Conservation (phyloP, 2,888 invertebrate genomes). For the Tenthredo notha region DNA sequence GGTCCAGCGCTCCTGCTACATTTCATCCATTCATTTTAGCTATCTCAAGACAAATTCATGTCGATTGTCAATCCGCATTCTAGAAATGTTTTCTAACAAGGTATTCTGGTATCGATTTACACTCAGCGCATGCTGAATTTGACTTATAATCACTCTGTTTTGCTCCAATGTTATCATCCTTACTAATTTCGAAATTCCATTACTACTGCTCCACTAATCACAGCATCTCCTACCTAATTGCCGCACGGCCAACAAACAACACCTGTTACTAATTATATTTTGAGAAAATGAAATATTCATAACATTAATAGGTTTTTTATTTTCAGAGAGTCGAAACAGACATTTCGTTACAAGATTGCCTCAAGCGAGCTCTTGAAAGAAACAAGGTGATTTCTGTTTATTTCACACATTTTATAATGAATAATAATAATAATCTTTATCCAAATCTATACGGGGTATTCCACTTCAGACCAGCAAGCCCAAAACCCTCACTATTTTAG, state of each 20-base stretch:
- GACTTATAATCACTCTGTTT: not conserved
- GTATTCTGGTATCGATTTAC: not conserved
- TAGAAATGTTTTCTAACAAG: not conserved
- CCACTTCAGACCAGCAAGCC: too few relatives aligned
- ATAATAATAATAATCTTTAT: too few relatives aligned
- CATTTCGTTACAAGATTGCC: slow-evolving; percentile 62
- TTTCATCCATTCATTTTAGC: not conserved
- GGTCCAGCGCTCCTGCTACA: slow-evolving; percentile 16
- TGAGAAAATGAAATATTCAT: not conserved
- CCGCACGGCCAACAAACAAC: not conserved
- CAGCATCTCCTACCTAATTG: not conserved
- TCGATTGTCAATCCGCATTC: not conserved
- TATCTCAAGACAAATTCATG: not conserved
- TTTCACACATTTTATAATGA: not conserved
- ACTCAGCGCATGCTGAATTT: not conserved
- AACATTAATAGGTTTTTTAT: slow-evolving; percentile 29
- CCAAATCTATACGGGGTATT: not conserved
- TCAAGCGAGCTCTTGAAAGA: slow-evolving; percentile 66
- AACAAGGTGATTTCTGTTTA: slow-evolving; percentile 65
- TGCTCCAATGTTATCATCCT: not conserved
- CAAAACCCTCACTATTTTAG: too few relatives aligned
- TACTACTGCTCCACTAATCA: not conserved
- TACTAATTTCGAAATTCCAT: not conserved
- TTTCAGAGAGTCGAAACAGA: slow-evolving; percentile 65
- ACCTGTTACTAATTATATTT: not conserved